These are phyloP conservation scores for Perithous albicinctus DNA, from an alignment of 2,888 invertebrate genomes.

Conservation along the genomic window DNA sequence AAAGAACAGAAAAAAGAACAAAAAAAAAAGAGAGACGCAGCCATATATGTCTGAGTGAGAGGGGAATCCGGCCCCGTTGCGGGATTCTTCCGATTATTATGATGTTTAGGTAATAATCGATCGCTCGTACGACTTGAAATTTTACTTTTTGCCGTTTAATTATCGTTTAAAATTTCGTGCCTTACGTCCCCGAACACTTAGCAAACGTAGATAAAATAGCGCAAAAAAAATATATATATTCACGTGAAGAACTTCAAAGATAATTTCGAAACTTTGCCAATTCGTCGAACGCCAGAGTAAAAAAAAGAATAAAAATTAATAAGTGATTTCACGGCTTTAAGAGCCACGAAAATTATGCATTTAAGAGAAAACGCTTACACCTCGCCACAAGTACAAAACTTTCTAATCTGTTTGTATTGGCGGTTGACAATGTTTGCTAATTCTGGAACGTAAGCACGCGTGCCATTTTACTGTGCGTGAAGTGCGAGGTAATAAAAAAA, in stretches of 20 bases:
- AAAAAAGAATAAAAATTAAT: background rate
- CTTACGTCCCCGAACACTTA: slow-evolving; percentile 39
- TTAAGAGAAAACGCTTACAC: slow-evolving; percentile 41
- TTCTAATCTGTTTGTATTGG: background rate
- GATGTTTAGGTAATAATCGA: slow-evolving; percentile 44
- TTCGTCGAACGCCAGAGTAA: background rate
- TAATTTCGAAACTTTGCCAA: slow-evolving; percentile 13
- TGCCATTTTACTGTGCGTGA: slow-evolving; percentile 55
- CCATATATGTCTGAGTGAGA: slow-evolving; percentile 42
- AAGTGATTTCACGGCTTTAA: background rate
- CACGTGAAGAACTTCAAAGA: background rate
- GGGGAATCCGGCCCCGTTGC: slow-evolving; percentile 12
- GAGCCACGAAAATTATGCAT: slow-evolving; percentile 11
- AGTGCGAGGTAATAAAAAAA: slow-evolving; percentile 32
- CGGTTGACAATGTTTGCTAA: slow-evolving; percentile 29
- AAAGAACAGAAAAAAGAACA: slow-evolving; percentile 9
- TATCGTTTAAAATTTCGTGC: slow-evolving; percentile 33
- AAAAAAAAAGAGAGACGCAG: slow-evolving; percentile 31
- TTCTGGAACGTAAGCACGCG: slow-evolving; percentile 48
- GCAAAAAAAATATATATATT: too few species aligned
- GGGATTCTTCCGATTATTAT: slow-evolving; percentile 42
- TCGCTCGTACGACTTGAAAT: slow-evolving; percentile 39
- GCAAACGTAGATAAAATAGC: slow-evolving; percentile 7
- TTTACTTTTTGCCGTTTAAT: slow-evolving; percentile 18
- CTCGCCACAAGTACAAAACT: background rate